Evolutionary conservation across 2,888 invertebrate genomes (phyloP), one percentile per base, ranked within the genome.

Genomic region (Hypsopygia costalis): DNA sequence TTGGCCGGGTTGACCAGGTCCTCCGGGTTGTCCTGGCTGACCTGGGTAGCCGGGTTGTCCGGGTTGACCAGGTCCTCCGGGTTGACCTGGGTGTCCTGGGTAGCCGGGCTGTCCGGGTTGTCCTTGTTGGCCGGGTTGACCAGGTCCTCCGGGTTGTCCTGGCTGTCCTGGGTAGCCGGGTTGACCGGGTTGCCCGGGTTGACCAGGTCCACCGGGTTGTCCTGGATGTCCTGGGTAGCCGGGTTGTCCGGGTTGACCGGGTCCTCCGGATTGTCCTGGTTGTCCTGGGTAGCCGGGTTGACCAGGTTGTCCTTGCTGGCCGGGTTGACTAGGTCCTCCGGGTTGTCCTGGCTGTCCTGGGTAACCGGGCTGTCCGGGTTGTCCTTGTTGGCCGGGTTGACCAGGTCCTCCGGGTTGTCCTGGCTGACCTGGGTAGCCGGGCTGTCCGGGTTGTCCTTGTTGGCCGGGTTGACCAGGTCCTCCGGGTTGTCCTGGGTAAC

Each of bases 1-100:
- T n/a, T 49, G 87, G 1, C 52, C 67, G 1, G 57, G 57, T 1
- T 52, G 6, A 0, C 79, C 81, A 7, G 90, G 90, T 8, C 65
- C 75, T 28, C 85, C 89, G 0, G 91, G 92, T 20, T 43, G 16
- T 3, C 52, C 61, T 1, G 44, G 48, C 3, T 39, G 10, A 0
- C 76, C 78, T 16, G 90, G 90, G 7, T 64, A 74, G 29, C 81
- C 87, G 0, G 92, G 91, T 30, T 54, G 1, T 0, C 58, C 56
- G 0, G 47, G 50, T 10, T 51, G 27, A 1, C 49, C 57, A 7
- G 62, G 54, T 11, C 52, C 35, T 3, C 69, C 64, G 10, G 68
- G 62, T 1, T 49, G n/a, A 1, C 52, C 65, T 41, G 63, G 61
- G 0, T 49, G 25, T 0, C 82, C 88, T 0, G 91, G 91, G 33